Evolutionary conservation across 2,113 vertebrate species (phyloP).

Genomic region (Psittacula cyanocephala): DNA sequence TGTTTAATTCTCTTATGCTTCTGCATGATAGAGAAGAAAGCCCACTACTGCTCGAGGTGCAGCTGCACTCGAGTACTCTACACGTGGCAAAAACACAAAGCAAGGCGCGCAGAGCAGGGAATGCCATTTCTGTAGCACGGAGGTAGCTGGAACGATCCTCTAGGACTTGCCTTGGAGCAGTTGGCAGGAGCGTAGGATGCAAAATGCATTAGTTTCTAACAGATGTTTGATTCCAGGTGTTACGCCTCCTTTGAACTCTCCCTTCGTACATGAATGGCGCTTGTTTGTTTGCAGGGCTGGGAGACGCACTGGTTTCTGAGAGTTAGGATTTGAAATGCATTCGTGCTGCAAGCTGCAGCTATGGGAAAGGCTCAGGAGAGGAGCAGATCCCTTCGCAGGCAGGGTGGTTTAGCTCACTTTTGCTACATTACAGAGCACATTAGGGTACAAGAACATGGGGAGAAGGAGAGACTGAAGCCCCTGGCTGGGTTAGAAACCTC

Average conservation of each 20-base stretch:
- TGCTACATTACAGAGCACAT: accelerated
- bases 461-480: background rate
- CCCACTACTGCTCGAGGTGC: background rate
- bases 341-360: background rate
- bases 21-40: background rate
- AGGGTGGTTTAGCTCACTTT: background rate
- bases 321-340: background rate
- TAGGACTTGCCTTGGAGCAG: slow-evolving; percentile 21
- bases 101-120: background rate
- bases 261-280: background rate
- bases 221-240: slow-evolving; percentile 69
- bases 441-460: background rate
- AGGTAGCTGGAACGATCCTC: slow-evolving; percentile 18
- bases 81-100: background rate
- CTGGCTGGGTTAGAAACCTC: background rate
- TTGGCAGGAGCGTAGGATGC: slow-evolving; percentile 43
- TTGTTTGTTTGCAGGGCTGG: slow-evolving; percentile 31
- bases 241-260: slow-evolving; percentile 41
- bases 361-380: background rate
- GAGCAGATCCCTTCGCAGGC: accelerated
- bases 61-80: background rate
- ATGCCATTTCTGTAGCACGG: background rate
- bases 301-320: background rate
- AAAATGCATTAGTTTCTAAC: slow-evolving; percentile 48
- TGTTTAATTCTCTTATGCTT: background rate